Evolutionary conservation across 2,113 vertebrate species (phyloP), one percentile per base, ranked within the genome.

Genomic region (Hystrix brachyura): DNA sequence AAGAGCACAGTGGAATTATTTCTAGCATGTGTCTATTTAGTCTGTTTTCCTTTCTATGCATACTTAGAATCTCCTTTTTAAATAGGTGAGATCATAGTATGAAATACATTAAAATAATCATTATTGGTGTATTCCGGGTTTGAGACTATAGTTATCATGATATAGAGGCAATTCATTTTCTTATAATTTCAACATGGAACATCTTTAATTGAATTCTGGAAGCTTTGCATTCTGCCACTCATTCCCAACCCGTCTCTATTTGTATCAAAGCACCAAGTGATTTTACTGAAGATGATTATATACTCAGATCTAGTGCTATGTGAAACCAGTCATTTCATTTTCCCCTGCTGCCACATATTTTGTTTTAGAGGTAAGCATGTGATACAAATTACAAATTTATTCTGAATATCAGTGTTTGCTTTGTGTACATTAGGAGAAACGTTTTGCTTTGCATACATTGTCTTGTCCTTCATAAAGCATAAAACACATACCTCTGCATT

Each of bases 81-180:
- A 85, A 11, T 60, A 34, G 17, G 8, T 67, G 7, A 93, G 9
- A 88, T 87, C 3, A 72, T 64, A 90, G 55, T 64, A 18, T 57
- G 78, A n/a, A 86, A n/a, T n/a, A 76, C n/a, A 81, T 90, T 86
- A 53, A 59, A 94, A 64, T 64, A 67, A 84, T 29, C 21, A 46
- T n/a, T 29, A 62, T 87, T 93, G 43, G 76, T 71, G 8, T 25
- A 88, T 25, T 59, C 27, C 53, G 17, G 1, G 14, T 91, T 83
- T 60, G 34, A 80, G 17, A 79, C 57, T 64, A 34, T 48, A 80
- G 51, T 43, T 38, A 32, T 14, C 51, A 0, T 43, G 64, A 46
- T 55, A 23, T 71, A 78, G 29, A 91, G 10, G 1, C 23, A 71
- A 86, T 51, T 80, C 84, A 7, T 59, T 79, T 76, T 59, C 32